phyloP scores from a whole-genome alignment of 2,113 vertebrate genomes.

The Zapus hudsonius region DNA sequence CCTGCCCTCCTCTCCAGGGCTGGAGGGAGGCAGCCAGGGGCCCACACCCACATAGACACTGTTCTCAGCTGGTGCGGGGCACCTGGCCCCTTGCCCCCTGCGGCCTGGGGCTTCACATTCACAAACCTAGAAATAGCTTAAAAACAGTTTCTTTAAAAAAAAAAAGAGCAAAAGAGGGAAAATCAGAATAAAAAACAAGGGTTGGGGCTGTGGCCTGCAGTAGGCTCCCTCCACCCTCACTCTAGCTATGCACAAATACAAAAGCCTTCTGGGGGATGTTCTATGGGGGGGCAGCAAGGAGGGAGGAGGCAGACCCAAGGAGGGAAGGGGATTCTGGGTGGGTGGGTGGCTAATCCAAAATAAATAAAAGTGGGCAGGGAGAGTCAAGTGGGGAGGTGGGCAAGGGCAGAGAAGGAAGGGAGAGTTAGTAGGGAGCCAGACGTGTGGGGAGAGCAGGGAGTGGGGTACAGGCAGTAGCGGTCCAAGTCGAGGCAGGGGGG shows the following conservation, averaged over 20 bases:
- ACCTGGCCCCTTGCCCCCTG: constrained; percentile 74
- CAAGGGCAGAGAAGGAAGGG: constrained; percentile 62
- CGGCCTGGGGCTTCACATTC: constrained; percentile 90
- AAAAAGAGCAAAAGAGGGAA: constrained; percentile 83
- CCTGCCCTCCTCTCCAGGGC: constrained; percentile 74
- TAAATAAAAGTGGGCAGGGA: constrained; percentile 86
- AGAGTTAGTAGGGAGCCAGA: constrained; percentile 90
- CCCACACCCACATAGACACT: constrained; percentile 94
- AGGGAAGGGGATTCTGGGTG: neutral
- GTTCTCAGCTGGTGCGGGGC: constrained; percentile 83
- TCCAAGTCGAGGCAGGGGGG: constrained; percentile 74
- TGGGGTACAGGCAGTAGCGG: constrained; percentile 82
- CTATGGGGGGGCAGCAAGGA: constrained; percentile 20
- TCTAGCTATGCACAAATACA: constrained; percentile 76
- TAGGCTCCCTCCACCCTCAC: constrained; percentile 67
- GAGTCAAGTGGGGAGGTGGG: constrained; percentile 47
- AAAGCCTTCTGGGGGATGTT: constrained; percentile 65
- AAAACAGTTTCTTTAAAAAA: constrained; percentile 84
- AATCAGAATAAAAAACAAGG: constrained; percentile 77
- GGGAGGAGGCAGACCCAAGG: constrained; percentile 35
- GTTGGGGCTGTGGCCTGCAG: neutral
- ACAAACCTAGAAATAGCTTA: constrained; percentile 90
- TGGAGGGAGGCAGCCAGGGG: constrained; percentile 82
- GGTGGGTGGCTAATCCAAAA: constrained; percentile 86
- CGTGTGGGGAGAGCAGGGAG: constrained; percentile 81